phyloP scores from a whole-genome alignment of 2,113 vertebrate genomes.

The Anoura caudifer region DNA sequence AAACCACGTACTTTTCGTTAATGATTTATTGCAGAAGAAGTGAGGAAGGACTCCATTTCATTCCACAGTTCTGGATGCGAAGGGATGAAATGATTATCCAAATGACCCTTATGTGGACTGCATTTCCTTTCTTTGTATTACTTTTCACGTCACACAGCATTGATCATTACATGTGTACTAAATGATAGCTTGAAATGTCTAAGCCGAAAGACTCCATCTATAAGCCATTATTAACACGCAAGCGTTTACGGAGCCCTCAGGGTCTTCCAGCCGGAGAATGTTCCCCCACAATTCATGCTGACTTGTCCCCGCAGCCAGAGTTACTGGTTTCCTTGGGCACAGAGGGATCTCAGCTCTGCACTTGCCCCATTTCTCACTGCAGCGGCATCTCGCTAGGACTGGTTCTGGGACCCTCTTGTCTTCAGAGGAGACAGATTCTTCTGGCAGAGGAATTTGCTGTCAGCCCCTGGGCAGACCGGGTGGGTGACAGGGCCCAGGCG shows the following conservation, averaged over 20 bases:
- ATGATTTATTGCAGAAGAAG: conserved; percentile 36
- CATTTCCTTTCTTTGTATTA: conserved; percentile 33
- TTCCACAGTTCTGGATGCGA: conserved; percentile 27
- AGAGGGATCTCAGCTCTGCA: not conserved
- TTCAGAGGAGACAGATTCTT: conserved; percentile 31
- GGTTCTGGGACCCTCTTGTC: not conserved
- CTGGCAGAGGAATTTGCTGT: conserved; percentile 13
- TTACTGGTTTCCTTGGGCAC: not conserved
- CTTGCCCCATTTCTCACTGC: not conserved
- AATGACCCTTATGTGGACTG: not conserved
- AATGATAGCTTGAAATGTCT: not conserved
- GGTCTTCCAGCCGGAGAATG: conserved; percentile 14
- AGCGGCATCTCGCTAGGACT: not conserved
- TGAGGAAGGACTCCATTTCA: not conserved
- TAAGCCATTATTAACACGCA: not conserved
- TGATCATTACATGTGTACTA: not conserved
- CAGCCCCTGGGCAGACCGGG: not conserved
- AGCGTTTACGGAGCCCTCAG: not conserved
- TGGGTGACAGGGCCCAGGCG: not conserved
- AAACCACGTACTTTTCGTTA: conserved; percentile 53
- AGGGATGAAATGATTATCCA: conserved; percentile 37
- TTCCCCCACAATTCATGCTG: not conserved
- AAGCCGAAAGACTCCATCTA: not conserved
- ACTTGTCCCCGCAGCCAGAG: not conserved
- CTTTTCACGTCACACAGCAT: not conserved